A percentile compares a stretch with the other conserved stretches of the same genome.
Conservation (phyloP, 2,797 vertebrate species). For the Gastrophryne carolinensis region DNA sequence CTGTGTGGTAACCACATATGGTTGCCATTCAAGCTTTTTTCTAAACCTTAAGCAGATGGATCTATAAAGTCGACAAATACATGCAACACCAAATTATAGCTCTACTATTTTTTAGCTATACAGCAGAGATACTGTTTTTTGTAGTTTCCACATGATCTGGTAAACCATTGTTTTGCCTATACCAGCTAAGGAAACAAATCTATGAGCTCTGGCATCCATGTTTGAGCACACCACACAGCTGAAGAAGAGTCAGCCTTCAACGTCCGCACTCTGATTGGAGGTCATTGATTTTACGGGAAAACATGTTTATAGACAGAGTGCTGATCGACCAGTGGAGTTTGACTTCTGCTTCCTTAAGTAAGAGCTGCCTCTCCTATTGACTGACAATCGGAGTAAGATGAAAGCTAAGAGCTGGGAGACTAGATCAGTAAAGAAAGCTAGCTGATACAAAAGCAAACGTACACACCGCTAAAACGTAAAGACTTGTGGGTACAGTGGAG, state of each 20-base stretch:
- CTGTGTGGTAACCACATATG: neutral
- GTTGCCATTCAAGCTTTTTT: too few species aligned
- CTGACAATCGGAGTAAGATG: constrained; percentile 72
- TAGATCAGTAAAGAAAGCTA: neutral
- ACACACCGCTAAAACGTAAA: neutral
- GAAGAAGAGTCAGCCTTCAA: constrained; percentile 22
- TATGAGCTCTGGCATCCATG: neutral
- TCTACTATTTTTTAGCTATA: too few species aligned
- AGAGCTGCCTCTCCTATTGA: constrained; percentile 85
- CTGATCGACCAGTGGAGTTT: constrained; percentile 95
- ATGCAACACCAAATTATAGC: too few species aligned
- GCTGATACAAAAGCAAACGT: neutral
- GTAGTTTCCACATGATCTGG: neutral
- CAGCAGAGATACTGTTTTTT: neutral
- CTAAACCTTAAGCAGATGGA: too few species aligned
- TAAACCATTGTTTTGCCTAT: neutral
- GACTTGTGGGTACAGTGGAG: neutral
- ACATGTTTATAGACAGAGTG: constrained; percentile 98
- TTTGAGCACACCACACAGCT: constrained; percentile 16
- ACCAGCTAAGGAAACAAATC: too few species aligned
- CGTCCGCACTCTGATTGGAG: constrained; percentile 85
- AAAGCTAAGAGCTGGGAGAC: constrained; percentile 45
- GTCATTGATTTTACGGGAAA: constrained; percentile 99
- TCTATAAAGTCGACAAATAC: too few species aligned
- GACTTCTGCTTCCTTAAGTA: constrained; percentile 97